A percentile compares a stretch with the other conserved stretches of the same genome.
Conservation (phyloP, 2,888 invertebrate genomes). For the Lobophora halterata region DNA sequence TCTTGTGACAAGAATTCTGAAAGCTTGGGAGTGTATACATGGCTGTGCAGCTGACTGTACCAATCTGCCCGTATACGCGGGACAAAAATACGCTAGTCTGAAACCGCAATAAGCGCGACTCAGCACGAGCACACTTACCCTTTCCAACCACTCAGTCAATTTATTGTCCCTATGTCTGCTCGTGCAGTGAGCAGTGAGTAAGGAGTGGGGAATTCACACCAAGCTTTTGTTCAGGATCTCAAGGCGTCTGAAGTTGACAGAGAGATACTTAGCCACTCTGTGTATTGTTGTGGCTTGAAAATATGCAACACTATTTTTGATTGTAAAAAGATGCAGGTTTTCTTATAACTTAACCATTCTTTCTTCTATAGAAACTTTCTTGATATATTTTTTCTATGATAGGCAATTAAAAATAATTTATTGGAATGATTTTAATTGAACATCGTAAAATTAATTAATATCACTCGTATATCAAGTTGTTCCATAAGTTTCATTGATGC, state of each 20-base stretch:
- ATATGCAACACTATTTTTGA: too few species aligned
- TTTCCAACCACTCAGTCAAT: constrained; percentile 16
- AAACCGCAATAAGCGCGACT: too few species aligned
- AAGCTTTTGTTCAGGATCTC: constrained; percentile 17
- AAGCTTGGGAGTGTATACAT: too few species aligned
- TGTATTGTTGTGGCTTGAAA: neutral
- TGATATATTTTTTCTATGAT: too few species aligned
- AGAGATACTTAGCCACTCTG: constrained; percentile 1
- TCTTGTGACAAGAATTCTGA: too few species aligned
- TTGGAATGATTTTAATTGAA: constrained; percentile 2
- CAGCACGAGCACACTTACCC: constrained; percentile 24
- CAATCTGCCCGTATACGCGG: too few species aligned
- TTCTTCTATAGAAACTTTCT: too few species aligned
- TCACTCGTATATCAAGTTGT: neutral
- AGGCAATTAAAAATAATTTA: constrained; percentile 6
- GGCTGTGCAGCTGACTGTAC: too few species aligned
- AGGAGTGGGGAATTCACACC: constrained; percentile 22
- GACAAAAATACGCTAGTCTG: too few species aligned
- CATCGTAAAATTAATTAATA: constrained; percentile 11
- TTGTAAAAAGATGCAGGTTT: too few species aligned
- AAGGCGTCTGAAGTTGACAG: constrained; percentile 11
- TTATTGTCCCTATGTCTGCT: constrained; percentile 22
- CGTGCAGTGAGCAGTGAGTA: constrained; percentile 23
- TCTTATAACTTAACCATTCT: too few species aligned
- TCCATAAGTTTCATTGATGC: constrained; percentile 1